Percentiles rank a stretch among this genome's conserved stretches.
phyloP scores from a whole-genome alignment of 2,888 invertebrate genomes.

The Sepioteuthis lessoniana region DNA sequence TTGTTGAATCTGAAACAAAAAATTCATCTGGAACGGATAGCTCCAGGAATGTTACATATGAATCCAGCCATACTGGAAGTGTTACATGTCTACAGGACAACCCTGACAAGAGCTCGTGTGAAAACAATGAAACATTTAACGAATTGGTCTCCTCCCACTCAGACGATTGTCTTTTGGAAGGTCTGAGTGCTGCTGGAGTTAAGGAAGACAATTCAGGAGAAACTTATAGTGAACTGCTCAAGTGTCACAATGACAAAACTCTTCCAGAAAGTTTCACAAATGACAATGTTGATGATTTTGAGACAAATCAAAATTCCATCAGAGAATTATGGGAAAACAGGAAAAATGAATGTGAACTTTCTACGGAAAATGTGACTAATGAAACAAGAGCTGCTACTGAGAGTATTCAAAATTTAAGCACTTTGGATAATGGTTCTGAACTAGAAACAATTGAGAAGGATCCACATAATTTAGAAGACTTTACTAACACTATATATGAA shows the following conservation, averaged over 20 bases:
- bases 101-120: slow-evolving; percentile 36
- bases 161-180: neutral
- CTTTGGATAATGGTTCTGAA: neutral
- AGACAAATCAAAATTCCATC: slow-evolving; percentile 44
- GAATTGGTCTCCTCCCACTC: neutral
- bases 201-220: neutral
- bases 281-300: neutral
- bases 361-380: slow-evolving; percentile 35
- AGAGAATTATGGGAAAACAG: neutral
- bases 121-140: slow-evolving; percentile 40
- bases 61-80: slow-evolving; percentile 42
- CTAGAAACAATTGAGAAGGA: neutral
- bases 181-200: neutral
- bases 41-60: slow-evolving; percentile 46
- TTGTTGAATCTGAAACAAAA: slow-evolving; percentile 45
- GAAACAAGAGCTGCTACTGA: slow-evolving; percentile 42
- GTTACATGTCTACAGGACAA: slow-evolving; percentile 46
- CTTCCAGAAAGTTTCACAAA: slow-evolving; percentile 5
- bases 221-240: neutral
- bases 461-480: neutral
- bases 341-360: neutral
- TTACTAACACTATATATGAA: slow-evolving; percentile 26
- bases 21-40: slow-evolving; percentile 41
- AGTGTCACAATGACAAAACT: slow-evolving; percentile 38
- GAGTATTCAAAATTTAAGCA: slow-evolving; percentile 38